Evolutionary conservation across 2,797 vertebrate genomes (phyloP).

Genomic region (Enteromius fasciolatus): DNA sequence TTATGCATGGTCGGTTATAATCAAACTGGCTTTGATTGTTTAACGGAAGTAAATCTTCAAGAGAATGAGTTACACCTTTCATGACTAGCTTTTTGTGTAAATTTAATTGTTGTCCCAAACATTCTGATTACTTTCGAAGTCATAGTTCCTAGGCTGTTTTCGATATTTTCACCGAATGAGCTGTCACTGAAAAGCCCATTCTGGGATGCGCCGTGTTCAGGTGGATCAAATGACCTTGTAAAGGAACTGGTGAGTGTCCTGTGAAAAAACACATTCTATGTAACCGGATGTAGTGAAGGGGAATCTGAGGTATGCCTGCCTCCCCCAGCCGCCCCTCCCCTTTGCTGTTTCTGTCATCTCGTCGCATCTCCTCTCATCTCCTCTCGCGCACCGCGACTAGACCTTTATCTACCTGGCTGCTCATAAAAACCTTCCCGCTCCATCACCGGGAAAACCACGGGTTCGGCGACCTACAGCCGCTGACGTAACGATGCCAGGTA

Average conservation of each 20-base stretch:
- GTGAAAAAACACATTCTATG: not conserved
- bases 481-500: slow-evolving; percentile 70
- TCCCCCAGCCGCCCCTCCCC: slow-evolving; percentile 48
- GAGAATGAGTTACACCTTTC: not conserved
- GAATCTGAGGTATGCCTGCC: slow-evolving; percentile 42
- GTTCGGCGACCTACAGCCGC: slow-evolving; percentile 48
- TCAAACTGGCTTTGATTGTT: not conserved
- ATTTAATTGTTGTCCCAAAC: not conserved
- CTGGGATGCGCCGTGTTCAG: slow-evolving; percentile 1
- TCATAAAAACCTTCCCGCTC: slow-evolving; percentile 38
- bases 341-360: slow-evolving; percentile 64
- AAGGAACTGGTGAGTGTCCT: slow-evolving; percentile 4
- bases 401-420: slow-evolving; percentile 69
- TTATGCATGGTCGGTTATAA: not conserved
- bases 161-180: not conserved
- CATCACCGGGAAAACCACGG: slow-evolving; percentile 31
- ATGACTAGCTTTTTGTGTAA: not conserved
- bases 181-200: not conserved
- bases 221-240: slow-evolving; percentile 29
- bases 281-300: slow-evolving; percentile 28
- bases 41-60: not conserved
- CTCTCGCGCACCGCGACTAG: slow-evolving; percentile 59
- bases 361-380: slow-evolving; percentile 68
- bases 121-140: not conserved
- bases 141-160: not conserved